Evolutionary conservation across 2,113 vertebrate genomes (phyloP), one percentile per base, ranked within the genome.

Genomic region (Salvator merianae): DNA sequence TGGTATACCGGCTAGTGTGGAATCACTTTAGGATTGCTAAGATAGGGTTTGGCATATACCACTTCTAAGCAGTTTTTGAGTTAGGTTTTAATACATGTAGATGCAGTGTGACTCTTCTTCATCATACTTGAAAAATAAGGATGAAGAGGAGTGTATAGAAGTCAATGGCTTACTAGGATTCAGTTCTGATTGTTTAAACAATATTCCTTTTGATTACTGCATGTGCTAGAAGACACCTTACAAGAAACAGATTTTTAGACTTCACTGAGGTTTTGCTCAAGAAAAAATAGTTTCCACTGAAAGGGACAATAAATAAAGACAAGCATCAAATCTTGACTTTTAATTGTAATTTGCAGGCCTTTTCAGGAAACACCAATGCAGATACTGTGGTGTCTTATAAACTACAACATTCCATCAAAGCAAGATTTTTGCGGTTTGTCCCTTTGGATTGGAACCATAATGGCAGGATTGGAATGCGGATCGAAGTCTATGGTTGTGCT

Each of bases 401-500:
- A 81, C 97, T 98, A 78, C 96, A 97, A 74, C 96, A 97, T 92
- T 96, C 97, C 3, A 96, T 98, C 90, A 95, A 96, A 86, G 96
- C 97, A 87, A 95, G 95, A 68, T 97, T 96, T 90, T 92, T 98
- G 2, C 95, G 97, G 50, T 96, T 98, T 90, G 92, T 97, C 81
- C 97, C 97, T 47, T 93, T 97, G 69, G 94, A 96, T 72, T 98
- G 97, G 97, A 98, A 97, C 91, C 91, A 90, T 0, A 97, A 95
- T 72, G 97, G 97, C 76, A 97, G 97, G 85, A 96, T 98, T 72
- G 97, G 97, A 68, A 95, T 98, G 96, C 94, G 97, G 24, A 93
- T 97, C 2, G 97, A 98, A 88, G 94, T 94, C 4, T 97, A 98
- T 5, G 97, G 97, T 66, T 98, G 97, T 85, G 89, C 93, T 32